Percentiles rank a stretch among this genome's conserved stretches.
phyloP scores from a whole-genome alignment of 2,113 vertebrate genomes.

The Hypocryptadius cinnamomeus region DNA sequence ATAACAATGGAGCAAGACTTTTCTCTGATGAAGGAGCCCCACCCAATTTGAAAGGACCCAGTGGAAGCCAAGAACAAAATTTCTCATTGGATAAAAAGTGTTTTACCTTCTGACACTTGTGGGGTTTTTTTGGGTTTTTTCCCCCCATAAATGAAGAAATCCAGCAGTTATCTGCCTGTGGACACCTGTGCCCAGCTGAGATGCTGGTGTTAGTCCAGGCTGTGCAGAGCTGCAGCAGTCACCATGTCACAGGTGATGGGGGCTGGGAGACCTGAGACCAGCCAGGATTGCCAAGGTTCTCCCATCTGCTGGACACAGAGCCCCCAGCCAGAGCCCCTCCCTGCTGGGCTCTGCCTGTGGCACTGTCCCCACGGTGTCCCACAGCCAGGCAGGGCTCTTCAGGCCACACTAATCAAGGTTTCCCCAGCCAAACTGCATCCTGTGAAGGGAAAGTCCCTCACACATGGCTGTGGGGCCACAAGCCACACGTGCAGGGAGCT shows the following conservation, averaged over 20 bases:
- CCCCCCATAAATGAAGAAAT: neutral
- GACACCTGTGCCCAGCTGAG: neutral
- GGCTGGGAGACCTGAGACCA: rapidly evolving
- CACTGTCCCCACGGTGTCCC: neutral
- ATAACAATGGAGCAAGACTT: rapidly evolving
- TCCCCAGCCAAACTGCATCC: neutral
- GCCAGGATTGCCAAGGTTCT: neutral
- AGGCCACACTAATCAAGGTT: neutral
- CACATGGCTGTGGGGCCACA: rapidly evolving
- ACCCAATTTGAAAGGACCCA: neutral
- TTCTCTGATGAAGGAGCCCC: neutral
- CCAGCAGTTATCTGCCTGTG: neutral
- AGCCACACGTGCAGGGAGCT: neutral
- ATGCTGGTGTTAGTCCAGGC: rapidly evolving
- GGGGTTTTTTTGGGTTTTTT: rapidly evolving
- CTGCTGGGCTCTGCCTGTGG: neutral
- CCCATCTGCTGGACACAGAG: neutral
- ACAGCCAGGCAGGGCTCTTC: neutral
- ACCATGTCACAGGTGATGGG: rapidly evolving
- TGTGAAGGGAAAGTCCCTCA: neutral
- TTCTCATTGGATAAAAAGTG: neutral
- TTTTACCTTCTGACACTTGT: neutral
- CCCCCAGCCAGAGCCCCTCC: neutral
- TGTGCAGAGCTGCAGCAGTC: neutral
- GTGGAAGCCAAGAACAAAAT: neutral